These are phyloP conservation scores for Aurelia aurita DNA, from an alignment of 30 jellyfish, hydroid and myxozoan species.

Conservation along the genomic window DNA sequence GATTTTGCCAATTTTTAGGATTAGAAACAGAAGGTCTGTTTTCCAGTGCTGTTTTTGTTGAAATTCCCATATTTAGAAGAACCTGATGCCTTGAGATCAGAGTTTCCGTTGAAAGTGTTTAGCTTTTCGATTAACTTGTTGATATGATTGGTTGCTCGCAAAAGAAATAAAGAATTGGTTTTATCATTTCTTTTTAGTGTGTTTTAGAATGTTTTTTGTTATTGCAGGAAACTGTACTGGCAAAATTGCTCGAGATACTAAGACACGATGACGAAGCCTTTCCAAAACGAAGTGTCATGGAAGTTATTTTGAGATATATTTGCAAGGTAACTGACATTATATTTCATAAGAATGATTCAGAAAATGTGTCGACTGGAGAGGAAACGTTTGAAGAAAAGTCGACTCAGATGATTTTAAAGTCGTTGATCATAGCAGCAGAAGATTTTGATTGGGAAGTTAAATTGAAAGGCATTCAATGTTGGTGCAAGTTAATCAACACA, in stretches of 20 bases:
- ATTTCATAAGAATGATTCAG: not conserved
- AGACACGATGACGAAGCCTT: conserved; percentile 64
- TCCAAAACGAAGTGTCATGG: conserved; percentile 54
- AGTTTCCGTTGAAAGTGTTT: too few relatives aligned
- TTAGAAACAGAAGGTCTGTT: too few relatives aligned
- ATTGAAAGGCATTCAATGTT: conserved; percentile 57
- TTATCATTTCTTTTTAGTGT: not conserved
- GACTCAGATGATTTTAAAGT: conserved; percentile 12
- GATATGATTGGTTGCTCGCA: too few relatives aligned
- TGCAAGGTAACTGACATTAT: not conserved
- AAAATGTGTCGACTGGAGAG: not conserved
- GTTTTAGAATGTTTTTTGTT: not conserved
- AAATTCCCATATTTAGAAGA: too few relatives aligned
- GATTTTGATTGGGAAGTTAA: conserved; percentile 74
- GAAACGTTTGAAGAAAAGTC: not conserved
- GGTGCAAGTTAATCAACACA: conserved; percentile 23
- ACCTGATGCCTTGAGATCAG: too few relatives aligned
- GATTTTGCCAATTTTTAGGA: too few relatives aligned
- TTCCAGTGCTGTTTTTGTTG: too few relatives aligned
- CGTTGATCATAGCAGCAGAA: conserved; percentile 17
- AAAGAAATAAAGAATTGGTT: not conserved
- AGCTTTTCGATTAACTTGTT: too few relatives aligned
- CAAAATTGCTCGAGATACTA: conserved; percentile 7
- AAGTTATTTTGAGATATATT: conserved; percentile 11
- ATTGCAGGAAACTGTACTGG: conserved; percentile 21